Evolutionary conservation across 2,888 invertebrate species (phyloP).

Genomic region (Trissonchulus latispiculum): DNA sequence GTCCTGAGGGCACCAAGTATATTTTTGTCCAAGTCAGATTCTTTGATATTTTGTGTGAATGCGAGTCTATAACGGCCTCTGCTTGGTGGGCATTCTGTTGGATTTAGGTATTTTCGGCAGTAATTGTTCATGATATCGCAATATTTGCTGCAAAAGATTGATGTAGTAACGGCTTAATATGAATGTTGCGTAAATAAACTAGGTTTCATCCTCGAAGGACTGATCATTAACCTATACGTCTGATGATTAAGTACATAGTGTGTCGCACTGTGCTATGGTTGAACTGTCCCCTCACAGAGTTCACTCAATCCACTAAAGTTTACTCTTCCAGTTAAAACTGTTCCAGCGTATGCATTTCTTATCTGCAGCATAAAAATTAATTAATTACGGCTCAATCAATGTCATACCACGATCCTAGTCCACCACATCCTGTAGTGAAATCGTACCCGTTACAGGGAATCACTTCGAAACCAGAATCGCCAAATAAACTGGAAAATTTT

Average conservation of each 20-base stretch:
- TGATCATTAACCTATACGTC: no score
- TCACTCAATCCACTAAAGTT: no score
- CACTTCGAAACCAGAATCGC: conserved; percentile 37
- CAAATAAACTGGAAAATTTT: not conserved
- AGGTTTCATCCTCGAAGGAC: no score
- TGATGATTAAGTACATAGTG: no score
- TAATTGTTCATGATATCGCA: conserved; percentile 43
- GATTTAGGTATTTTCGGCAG: conserved; percentile 33
- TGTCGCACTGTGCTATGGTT: no score
- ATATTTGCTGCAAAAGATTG: conserved; percentile 38
- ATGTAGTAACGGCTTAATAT: no score
- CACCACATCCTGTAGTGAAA: conserved; percentile 42
- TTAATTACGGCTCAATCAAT: no score
- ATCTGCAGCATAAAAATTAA: no score
- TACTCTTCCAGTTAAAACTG: no score
- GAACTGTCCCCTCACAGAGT: no score
- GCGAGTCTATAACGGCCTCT: conserved; percentile 40
- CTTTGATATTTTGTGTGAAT: conserved; percentile 42
- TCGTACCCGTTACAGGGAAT: conserved; percentile 45
- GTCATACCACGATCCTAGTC: conserved; percentile 40
- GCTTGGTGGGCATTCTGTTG: conserved; percentile 35
- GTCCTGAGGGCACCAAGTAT: not conserved
- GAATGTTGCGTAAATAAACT: no score
- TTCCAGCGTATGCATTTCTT: no score
- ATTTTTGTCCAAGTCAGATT: not conserved